Conservation (phyloP, 2,888 invertebrate genomes). For the Acleris cristana region DNA sequence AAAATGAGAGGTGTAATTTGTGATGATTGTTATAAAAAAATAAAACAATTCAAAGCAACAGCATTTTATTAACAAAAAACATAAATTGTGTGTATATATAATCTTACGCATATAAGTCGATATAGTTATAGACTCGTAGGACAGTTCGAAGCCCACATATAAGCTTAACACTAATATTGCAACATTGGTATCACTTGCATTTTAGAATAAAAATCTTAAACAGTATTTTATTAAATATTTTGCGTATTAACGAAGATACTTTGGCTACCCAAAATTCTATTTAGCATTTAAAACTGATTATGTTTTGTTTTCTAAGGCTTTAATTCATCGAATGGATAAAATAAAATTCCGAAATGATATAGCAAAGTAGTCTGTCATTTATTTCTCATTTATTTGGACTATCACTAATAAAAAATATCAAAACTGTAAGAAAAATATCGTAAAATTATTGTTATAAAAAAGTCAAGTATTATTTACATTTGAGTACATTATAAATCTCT, state of each 20-base stretch:
- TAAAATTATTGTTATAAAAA: constrained; percentile 1
- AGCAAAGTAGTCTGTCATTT: constrained; percentile 1
- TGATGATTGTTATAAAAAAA: too few species aligned
- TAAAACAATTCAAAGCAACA: constrained; percentile 65
- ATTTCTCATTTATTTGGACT: background rate
- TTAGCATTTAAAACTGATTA: constrained; percentile 37
- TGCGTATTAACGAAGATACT: constrained; percentile 28
- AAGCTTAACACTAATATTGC: constrained; percentile 79
- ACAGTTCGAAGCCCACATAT: constrained; percentile 58
- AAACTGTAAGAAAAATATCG: constrained; percentile 11
- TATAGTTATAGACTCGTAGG: constrained; percentile 48
- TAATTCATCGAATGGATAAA: constrained; percentile 18
- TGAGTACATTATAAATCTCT: constrained; percentile 5
- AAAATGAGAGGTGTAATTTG: too few species aligned
- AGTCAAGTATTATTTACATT: constrained; percentile 29
- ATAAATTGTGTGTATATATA: constrained; percentile 54
- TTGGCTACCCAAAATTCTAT: constrained; percentile 28
- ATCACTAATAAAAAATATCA: constrained; percentile 13
- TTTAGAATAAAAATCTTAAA: constrained; percentile 51
- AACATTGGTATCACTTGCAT: constrained; percentile 80
- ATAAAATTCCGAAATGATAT: background rate
- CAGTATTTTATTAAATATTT: constrained; percentile 40
- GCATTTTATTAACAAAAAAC: constrained; percentile 77
- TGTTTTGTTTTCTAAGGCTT: constrained; percentile 26
- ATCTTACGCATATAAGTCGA: constrained; percentile 36